A percentile compares a stretch with the other conserved stretches of the same genome.
These are phyloP conservation scores for Pterocles burchelli DNA, from an alignment of 2,113 vertebrate species.

Conservation along the genomic window DNA sequence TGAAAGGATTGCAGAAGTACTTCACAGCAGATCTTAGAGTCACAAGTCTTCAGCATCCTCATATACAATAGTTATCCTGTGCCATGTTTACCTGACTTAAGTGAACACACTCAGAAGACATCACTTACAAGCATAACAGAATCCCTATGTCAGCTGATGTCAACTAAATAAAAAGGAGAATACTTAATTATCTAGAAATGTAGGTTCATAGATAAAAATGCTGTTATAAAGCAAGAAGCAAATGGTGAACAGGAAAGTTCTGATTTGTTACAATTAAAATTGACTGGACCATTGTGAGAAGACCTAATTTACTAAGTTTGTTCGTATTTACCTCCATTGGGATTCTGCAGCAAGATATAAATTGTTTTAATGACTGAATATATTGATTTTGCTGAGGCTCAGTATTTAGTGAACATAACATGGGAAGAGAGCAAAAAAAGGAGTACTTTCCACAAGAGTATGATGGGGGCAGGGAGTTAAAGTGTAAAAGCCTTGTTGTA, in stretches of 20 bases:
- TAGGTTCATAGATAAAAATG: not conserved
- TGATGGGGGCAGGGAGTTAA: not conserved
- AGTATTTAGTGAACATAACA: not conserved
- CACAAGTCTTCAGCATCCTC: not conserved
- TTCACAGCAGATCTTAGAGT: not conserved
- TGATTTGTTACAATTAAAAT: not conserved
- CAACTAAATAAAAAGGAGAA: not conserved
- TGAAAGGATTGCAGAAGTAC: not conserved
- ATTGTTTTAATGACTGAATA: not conserved
- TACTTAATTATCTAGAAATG: not conserved
- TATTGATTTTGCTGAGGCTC: not conserved
- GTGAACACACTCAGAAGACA: not conserved
- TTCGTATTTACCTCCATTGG: not conserved
- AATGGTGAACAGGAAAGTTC: not conserved
- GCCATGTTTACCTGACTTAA: not conserved
- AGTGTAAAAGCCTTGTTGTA: not conserved
- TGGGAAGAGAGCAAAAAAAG: not conserved
- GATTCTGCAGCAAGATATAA: not conserved
- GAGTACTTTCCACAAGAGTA: not conserved
- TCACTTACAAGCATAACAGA: not conserved
- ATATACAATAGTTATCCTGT: not conserved
- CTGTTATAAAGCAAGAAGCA: not conserved
- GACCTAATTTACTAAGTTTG: not conserved
- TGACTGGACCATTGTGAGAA: not conserved
- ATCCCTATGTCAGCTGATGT: not conserved